These are phyloP conservation scores for Astyanax mexicanus DNA, from an alignment of 2,797 vertebrate species.

Conservation along the genomic window DNA sequence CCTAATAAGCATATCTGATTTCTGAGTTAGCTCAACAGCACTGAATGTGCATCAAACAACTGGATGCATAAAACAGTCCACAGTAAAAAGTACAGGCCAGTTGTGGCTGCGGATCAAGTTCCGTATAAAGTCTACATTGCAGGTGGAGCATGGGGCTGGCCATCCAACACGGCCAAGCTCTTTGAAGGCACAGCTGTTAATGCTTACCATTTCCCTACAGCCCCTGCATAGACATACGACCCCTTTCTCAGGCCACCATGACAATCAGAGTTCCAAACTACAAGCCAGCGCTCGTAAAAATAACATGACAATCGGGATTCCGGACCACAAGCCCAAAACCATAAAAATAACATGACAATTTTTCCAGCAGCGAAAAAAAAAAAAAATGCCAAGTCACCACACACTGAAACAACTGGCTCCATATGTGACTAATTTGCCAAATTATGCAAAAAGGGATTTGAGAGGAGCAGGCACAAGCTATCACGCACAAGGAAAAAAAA, in stretches of 20 bases:
- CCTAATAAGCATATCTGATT: neutral
- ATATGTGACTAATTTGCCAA: slow-evolving; percentile 28
- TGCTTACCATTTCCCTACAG: slow-evolving; percentile 72
- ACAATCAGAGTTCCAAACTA: slow-evolving; percentile 77
- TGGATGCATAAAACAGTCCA: neutral
- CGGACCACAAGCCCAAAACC: slow-evolving; percentile 60
- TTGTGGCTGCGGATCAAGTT: slow-evolving; percentile 64
- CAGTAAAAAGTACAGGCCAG: neutral
- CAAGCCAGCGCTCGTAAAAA: slow-evolving; percentile 76
- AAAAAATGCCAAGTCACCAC: slow-evolving; percentile 50
- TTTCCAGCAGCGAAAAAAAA: slow-evolving; percentile 19
- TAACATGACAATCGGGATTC: slow-evolving; percentile 68
- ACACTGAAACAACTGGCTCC: slow-evolving; percentile 8
- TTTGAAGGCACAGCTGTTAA: slow-evolving; percentile 80
- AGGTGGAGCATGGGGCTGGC: slow-evolving; percentile 71
- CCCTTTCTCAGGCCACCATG: slow-evolving; percentile 68
- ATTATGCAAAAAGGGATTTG: neutral
- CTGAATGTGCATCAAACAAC: neutral
- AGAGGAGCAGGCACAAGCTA: neutral
- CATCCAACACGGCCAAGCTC: slow-evolving; percentile 64
- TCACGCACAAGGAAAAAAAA: neutral
- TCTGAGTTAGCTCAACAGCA: neutral
- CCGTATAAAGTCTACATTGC: slow-evolving; percentile 67
- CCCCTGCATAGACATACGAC: slow-evolving; percentile 65
- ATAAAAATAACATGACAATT: slow-evolving; percentile 73